These are phyloP conservation scores for Uria aalge DNA, from an alignment of 2,113 vertebrate genomes.

Conservation along the genomic window DNA sequence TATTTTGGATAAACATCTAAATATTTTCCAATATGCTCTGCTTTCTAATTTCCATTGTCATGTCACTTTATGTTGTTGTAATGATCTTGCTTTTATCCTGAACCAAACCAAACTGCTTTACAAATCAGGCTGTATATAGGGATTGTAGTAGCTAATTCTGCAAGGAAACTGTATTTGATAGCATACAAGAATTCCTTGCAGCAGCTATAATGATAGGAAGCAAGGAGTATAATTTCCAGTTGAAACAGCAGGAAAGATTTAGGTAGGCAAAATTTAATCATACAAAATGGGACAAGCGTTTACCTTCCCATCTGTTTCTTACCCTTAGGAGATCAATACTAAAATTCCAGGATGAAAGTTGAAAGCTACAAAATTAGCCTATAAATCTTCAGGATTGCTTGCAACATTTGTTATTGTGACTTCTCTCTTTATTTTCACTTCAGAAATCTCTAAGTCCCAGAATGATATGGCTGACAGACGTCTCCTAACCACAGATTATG, in stretches of 20 bases:
- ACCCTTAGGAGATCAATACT: neutral
- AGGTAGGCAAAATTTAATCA: neutral
- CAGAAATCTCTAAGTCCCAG: slow-evolving; percentile 90
- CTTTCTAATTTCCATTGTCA: neutral
- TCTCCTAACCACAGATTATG: slow-evolving; percentile 65
- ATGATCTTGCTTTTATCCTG: neutral
- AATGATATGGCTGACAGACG: slow-evolving; percentile 81
- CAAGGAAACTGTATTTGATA: neutral
- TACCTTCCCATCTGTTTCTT: neutral
- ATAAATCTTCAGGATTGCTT: neutral
- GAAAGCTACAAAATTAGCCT: neutral
- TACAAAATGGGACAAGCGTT: neutral
- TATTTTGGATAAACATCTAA: neutral
- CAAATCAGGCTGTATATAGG: neutral
- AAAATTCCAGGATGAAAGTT: neutral
- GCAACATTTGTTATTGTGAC: neutral
- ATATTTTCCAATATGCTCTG: neutral
- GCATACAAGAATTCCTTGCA: neutral
- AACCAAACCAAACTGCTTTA: neutral
- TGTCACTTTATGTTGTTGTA: neutral
- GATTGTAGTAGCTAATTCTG: neutral
- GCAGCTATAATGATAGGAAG: neutral
- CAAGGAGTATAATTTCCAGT: neutral
- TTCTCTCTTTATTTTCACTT: slow-evolving; percentile 6
- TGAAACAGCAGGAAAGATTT: neutral